Percentiles rank a stretch among this genome's conserved stretches.
phyloP scores from a whole-genome alignment of 2,113 vertebrate genomes.

The Apistogramma diplotaenia region DNA sequence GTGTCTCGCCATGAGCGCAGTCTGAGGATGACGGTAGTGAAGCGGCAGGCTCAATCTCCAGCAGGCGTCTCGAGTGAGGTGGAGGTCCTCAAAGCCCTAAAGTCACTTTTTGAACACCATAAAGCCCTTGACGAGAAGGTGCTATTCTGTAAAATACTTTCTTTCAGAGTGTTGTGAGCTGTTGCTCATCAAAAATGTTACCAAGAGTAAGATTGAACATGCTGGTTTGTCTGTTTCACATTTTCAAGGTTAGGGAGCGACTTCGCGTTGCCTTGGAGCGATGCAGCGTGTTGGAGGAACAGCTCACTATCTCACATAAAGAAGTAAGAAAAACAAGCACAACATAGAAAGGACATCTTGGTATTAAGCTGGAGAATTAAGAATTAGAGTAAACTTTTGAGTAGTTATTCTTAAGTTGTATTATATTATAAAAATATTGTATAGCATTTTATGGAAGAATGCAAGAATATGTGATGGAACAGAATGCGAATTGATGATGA shows the following conservation, averaged over 20 bases:
- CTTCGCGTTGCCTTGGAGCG: conserved; percentile 93
- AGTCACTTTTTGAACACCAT: conserved; percentile 97
- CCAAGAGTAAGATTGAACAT: not conserved
- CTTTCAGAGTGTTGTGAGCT: too few species aligned
- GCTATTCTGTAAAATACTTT: not conserved
- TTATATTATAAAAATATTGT: too few species aligned
- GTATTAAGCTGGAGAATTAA: too few species aligned
- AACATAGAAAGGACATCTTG: too few species aligned
- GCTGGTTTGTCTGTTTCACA: not conserved
- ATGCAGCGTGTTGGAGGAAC: conserved; percentile 92
- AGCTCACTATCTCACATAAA: conserved; percentile 90
- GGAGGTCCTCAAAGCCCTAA: conserved; percentile 97
- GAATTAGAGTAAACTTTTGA: too few species aligned
- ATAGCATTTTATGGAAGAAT: too few species aligned
- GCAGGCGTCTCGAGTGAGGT: conserved; percentile 98
- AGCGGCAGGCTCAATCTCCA: conserved; percentile 94
- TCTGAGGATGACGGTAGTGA: conserved; percentile 96
- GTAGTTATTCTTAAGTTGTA: too few species aligned
- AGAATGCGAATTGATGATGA: too few species aligned
- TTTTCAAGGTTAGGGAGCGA: conserved; percentile 88
- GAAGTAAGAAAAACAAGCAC: conserved; percentile 80
- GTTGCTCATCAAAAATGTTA: not conserved
- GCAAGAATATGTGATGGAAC: too few species aligned
- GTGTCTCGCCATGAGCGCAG: conserved; percentile 95
- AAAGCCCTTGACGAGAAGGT: conserved; percentile 98